A percentile compares a stretch with the other conserved stretches of the same genome.
phyloP scores from a whole-genome alignment of 2,888 invertebrate genomes.

The Stenoptilia bipunctidactyla region DNA sequence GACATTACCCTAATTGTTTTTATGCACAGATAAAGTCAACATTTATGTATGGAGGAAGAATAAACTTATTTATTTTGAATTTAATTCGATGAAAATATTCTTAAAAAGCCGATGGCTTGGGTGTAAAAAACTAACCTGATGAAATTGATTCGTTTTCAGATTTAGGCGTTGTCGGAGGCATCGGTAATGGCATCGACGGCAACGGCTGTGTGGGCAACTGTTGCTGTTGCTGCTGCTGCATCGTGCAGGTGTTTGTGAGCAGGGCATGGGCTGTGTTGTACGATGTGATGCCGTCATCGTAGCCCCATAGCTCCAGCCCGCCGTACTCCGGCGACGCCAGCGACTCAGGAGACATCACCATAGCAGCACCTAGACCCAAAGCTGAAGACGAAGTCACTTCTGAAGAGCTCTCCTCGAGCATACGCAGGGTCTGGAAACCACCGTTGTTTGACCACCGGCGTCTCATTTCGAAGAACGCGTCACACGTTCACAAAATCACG shows the following conservation, averaged over 20 bases:
- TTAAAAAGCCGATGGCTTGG: too few species aligned
- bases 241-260: conserved; percentile 57
- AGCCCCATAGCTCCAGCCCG: conserved; percentile 87
- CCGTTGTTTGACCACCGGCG: conserved; percentile 84
- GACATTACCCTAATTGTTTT: conserved; percentile 2
- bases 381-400: conserved; percentile 84
- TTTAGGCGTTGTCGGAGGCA: conserved; percentile 65
- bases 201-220: conserved; percentile 66
- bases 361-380: conserved; percentile 77
- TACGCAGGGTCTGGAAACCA: conserved; percentile 74
- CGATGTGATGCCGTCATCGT: conserved; percentile 65
- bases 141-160: conserved; percentile 68
- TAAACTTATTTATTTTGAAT: too few species aligned
- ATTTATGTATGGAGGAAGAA: too few species aligned
- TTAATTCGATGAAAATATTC: too few species aligned
- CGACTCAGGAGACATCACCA: conserved; percentile 83
- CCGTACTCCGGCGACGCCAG: conserved; percentile 82
- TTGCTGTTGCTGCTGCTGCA: conserved; percentile 61
- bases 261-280: conserved; percentile 57
- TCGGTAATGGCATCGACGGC: conserved; percentile 62
- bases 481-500: conserved; percentile 50
- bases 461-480: conserved; percentile 75
- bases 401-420: conserved; percentile 80
- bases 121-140: conserved; percentile 45
- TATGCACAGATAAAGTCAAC: conserved; percentile 5